Percentiles rank a stretch among this genome's conserved stretches.
phyloP scores from a whole-genome alignment of 92 coral and sea anemone genomes.

The Palythoa caribaeorum region DNA sequence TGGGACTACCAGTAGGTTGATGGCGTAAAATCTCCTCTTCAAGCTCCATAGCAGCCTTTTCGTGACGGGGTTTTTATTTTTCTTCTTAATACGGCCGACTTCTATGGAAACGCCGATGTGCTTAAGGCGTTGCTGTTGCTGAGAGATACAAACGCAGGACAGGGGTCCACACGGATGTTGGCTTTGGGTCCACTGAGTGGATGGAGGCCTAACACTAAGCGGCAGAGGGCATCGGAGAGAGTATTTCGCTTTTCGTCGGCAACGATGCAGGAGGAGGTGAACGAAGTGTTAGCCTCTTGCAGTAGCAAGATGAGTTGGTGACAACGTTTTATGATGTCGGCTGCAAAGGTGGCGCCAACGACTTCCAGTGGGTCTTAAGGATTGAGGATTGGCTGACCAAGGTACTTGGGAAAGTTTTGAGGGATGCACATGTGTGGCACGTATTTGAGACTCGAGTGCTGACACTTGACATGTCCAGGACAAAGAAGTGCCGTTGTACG shows the following conservation, averaged over 20 bases:
- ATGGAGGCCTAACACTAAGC: not conserved
- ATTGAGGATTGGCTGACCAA: not conserved
- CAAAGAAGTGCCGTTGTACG: not conserved
- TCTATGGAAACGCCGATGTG: constrained; percentile 52
- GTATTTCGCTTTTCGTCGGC: not conserved
- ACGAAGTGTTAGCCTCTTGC: constrained; percentile 19
- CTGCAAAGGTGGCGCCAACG: constrained; percentile 23
- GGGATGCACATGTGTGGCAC: not conserved
- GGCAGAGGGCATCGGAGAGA: not conserved
- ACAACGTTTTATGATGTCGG: not conserved
- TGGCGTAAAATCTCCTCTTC: constrained; percentile 63
- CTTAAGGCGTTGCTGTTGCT: constrained; percentile 36
- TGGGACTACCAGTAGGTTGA: constrained; percentile 55
- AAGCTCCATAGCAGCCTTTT: constrained; percentile 63
- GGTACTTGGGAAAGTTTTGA: not conserved
- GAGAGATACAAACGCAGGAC: not conserved
- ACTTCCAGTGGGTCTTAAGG: constrained; percentile 7
- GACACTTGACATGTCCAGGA: not conserved
- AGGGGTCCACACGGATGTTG: not conserved
- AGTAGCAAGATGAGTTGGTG: not conserved
- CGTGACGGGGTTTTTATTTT: constrained; percentile 52
- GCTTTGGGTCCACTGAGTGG: not conserved
- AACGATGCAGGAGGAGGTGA: not conserved
- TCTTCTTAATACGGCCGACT: constrained; percentile 30
- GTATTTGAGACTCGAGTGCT: too few relatives aligned